phyloP scores from a whole-genome alignment of 2,113 vertebrate genomes.

The Malurus elegans region DNA sequence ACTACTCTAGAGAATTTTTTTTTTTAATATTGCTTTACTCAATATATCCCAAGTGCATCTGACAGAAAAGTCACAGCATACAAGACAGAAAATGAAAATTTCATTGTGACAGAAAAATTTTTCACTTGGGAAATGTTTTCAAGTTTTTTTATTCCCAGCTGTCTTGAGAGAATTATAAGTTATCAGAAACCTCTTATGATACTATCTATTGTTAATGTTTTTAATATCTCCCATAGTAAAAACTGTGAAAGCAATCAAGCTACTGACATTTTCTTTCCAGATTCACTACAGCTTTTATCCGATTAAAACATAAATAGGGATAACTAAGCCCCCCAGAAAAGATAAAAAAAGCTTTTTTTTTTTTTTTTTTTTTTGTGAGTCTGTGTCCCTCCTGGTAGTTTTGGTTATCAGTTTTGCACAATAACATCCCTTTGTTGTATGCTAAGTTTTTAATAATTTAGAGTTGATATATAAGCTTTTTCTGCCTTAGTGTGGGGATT shows the following conservation, averaged over 20 bases:
- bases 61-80: conserved; percentile 10
- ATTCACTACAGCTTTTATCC: neutral
- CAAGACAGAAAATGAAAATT: conserved; percentile 40
- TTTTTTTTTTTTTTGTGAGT: neutral
- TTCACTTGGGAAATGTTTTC: conserved; percentile 29
- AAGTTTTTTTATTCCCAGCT: conserved; percentile 25
- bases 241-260: conserved; percentile 36
- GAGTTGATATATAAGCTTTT: neutral
- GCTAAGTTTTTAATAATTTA: neutral
- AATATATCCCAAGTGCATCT: neutral
- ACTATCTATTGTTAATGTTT: conserved; percentile 48
- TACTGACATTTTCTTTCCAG: conserved; percentile 25
- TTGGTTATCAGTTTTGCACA: neutral
- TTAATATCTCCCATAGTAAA: conserved; percentile 44
- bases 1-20: neutral
- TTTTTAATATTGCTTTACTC: conserved; percentile 12
- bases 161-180: neutral
- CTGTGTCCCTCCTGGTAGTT: neutral
- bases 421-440: neutral
- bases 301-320: conserved; percentile 36
- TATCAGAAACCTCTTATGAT: conserved; percentile 39
- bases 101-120: conserved; percentile 22
- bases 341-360: neutral
- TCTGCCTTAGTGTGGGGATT: neutral
- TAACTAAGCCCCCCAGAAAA: neutral